Evolutionary conservation across 2,888 invertebrate species (phyloP).

Genomic region (Clunio marinus): DNA sequence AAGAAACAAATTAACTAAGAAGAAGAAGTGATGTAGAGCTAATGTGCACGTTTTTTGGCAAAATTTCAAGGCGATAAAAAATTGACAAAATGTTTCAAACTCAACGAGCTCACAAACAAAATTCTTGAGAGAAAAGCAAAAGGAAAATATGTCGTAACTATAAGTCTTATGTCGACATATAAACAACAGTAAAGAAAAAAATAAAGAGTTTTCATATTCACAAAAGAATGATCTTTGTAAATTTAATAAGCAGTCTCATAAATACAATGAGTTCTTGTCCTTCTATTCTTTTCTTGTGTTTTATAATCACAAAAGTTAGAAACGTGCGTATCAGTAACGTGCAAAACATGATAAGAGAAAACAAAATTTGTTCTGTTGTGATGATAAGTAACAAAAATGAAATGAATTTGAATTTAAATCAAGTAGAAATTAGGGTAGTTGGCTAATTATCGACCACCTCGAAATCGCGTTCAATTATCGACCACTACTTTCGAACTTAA

Average conservation of each 20-base stretch:
- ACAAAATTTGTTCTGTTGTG: not conserved
- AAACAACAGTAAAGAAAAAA: no score
- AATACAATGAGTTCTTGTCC: not conserved
- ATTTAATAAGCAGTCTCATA: no score
- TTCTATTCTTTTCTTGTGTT: not conserved
- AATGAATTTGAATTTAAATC: slow-evolving; percentile 7
- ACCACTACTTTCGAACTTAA: no score
- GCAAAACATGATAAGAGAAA: slow-evolving; percentile 19
- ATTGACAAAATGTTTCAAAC: slow-evolving; percentile 19
- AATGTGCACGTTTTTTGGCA: slow-evolving; percentile 29
- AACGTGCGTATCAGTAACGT: slow-evolving; percentile 7
- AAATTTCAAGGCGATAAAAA: slow-evolving; percentile 25
- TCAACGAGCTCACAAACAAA: not conserved
- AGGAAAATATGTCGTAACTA: slow-evolving; percentile 7
- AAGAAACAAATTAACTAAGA: not conserved
- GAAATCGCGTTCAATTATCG: no score
- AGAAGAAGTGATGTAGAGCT: slow-evolving; percentile 2
- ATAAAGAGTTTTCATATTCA: no score
- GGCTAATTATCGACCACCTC: no score
- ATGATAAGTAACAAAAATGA: slow-evolving; percentile 2
- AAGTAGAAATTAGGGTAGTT: no score
- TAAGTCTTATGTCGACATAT: not conserved
- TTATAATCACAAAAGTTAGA: not conserved
- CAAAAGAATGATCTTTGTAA: no score
- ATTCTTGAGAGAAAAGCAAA: not conserved